Evolutionary conservation across 2,888 invertebrate genomes (phyloP).

Genomic region (Cryptosula pallasiana): DNA sequence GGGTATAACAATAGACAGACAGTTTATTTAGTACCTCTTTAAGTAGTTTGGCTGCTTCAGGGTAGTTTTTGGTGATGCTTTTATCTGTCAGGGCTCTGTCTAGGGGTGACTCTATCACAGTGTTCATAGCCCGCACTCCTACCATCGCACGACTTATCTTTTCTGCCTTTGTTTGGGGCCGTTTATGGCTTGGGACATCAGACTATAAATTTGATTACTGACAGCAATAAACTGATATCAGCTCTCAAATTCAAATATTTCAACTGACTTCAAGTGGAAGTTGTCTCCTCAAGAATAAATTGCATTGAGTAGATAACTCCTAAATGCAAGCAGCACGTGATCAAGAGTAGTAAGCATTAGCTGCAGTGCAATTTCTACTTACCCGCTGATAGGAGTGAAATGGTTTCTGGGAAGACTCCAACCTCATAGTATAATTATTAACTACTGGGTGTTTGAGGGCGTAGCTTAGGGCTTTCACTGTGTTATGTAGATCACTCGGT

Average conservation of each 20-base stretch:
- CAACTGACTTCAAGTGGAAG: too few species aligned
- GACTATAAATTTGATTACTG: too few species aligned
- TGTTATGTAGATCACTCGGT: background rate
- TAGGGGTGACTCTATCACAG: conserved; percentile 38
- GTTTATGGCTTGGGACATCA: conserved; percentile 24
- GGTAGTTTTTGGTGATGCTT: conserved; percentile 31
- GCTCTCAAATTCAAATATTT: too few species aligned
- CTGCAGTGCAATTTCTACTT: conserved; percentile 26
- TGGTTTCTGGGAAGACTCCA: conserved; percentile 38
- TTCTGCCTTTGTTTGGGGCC: conserved; percentile 34
- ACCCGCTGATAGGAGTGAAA: conserved; percentile 43
- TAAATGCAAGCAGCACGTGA: too few species aligned
- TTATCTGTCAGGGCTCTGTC: conserved; percentile 33
- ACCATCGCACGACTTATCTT: conserved; percentile 35
- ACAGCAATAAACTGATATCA: too few species aligned
- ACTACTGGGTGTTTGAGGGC: conserved; percentile 44
- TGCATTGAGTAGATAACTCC: too few species aligned
- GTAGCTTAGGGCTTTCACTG: conserved; percentile 42
- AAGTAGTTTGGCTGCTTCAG: conserved; percentile 39
- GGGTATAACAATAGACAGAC: too few species aligned
- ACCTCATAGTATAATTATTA: conserved; percentile 39
- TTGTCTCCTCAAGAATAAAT: too few species aligned
- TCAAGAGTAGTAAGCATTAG: too few species aligned
- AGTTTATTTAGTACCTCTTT: conserved; percentile 38
- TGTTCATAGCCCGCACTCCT: conserved; percentile 33